Conservation (phyloP, 2,797 vertebrate species). For the Heliangelus exortis region DNA sequence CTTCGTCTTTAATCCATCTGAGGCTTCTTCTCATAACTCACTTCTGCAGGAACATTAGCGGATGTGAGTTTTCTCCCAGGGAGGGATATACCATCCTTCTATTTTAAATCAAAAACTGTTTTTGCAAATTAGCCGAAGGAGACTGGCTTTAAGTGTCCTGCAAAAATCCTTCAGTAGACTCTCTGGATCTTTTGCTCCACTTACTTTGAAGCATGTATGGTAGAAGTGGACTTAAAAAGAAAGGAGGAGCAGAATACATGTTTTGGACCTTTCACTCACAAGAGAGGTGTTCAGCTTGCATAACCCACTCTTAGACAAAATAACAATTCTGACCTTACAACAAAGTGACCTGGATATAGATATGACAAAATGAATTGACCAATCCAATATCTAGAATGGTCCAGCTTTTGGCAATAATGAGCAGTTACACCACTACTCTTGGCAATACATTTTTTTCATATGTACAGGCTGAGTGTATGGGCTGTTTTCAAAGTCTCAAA, state of each 20-base stretch:
- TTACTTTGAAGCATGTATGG: conserved; percentile 26
- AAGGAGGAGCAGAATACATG: not conserved
- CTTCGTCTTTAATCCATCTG: conserved; percentile 71
- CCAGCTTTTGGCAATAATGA: not conserved
- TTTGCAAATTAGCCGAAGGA: conserved; percentile 75
- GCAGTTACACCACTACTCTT: not conserved
- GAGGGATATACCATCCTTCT: conserved; percentile 65
- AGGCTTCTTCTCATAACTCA: conserved; percentile 73
- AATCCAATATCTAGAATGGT: not conserved
- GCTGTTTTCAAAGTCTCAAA: not conserved
- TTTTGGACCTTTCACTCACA: not conserved
- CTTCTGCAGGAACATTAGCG: conserved; percentile 63
- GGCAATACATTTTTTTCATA: not conserved
- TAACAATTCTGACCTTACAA: not conserved
- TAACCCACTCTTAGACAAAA: not conserved
- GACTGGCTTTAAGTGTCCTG: conserved; percentile 52
- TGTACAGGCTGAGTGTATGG: not conserved
- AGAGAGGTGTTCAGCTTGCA: not conserved
- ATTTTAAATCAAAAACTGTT: conserved; percentile 71
- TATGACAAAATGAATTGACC: not conserved
- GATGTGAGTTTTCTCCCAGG: conserved; percentile 67
- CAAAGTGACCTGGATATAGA: not conserved
- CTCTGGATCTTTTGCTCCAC: conserved; percentile 34
- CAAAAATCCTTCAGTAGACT: conserved; percentile 65
- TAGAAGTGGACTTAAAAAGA: conserved; percentile 16